Conservation (phyloP, 2,888 invertebrate species). For the Pediacus dermestoides region DNA sequence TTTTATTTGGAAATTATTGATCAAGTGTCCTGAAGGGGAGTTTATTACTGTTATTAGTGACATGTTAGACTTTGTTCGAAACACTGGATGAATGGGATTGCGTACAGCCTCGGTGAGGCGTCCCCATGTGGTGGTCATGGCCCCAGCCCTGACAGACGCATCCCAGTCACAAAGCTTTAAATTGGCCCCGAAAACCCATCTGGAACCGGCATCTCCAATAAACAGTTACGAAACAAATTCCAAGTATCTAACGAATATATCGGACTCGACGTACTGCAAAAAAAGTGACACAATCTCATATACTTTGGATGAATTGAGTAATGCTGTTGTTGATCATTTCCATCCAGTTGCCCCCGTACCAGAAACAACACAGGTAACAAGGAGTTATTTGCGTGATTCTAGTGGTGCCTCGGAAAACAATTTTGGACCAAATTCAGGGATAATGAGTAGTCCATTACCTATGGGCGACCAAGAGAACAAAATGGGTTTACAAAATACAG, state of each 20-base stretch:
- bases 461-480: constrained; percentile 56
- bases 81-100: constrained; percentile 53
- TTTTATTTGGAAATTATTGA: constrained; percentile 27
- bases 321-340: constrained; percentile 33
- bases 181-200: constrained; percentile 41
- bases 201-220: constrained; percentile 39
- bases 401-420: constrained; percentile 39
- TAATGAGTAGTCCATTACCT: constrained; percentile 54
- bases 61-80: constrained; percentile 38
- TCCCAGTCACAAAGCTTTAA: constrained; percentile 53
- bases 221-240: constrained; percentile 35
- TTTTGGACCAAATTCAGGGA: constrained; percentile 34
- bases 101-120: constrained; percentile 55
- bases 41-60: constrained; percentile 29
- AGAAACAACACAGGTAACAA: constrained; percentile 36
- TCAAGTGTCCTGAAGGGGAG: constrained; percentile 27
- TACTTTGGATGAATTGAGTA: constrained; percentile 20
- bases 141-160: constrained; percentile 87
- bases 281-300: too few species aligned
- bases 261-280: constrained; percentile 25
- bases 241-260: too few species aligned
- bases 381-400: constrained; percentile 25
- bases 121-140: constrained; percentile 72
- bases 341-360: constrained; percentile 38
- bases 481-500: constrained; percentile 55